phyloP scores from a whole-genome alignment of 2,797 vertebrate genomes.

The Discoglossus pictus region DNA sequence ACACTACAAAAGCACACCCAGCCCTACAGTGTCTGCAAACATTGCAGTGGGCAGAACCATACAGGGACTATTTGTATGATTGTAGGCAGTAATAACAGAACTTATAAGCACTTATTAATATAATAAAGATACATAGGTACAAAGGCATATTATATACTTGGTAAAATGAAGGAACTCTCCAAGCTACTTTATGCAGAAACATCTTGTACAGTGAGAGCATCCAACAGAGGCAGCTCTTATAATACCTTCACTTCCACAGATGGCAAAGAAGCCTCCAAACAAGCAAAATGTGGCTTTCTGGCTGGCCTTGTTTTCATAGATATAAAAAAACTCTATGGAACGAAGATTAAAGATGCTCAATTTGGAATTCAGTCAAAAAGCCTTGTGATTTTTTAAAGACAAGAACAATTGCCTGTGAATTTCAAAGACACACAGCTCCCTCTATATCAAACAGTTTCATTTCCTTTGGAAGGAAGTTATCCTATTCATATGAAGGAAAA shows the following conservation, averaged over 20 bases:
- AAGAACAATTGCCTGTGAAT: constrained; percentile 68
- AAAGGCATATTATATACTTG: no score
- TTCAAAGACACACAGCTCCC: constrained; percentile 66
- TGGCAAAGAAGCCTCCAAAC: constrained; percentile 54
- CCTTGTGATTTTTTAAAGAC: constrained; percentile 56
- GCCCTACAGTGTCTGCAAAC: no score
- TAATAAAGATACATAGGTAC: no score
- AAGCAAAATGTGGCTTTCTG: constrained; percentile 49
- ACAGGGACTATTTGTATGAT: no score
- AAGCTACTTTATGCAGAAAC: no score
- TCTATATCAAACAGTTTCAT: constrained; percentile 61
- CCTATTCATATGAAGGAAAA: constrained; percentile 65
- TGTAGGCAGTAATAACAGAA: no score
- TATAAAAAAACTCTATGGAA: constrained; percentile 48
- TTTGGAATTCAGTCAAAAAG: constrained; percentile 63
- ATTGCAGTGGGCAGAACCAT: no score
- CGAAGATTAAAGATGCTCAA: constrained; percentile 56
- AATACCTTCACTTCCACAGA: constrained; percentile 30
- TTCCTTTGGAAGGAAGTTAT: constrained; percentile 65
- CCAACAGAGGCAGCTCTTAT: background rate
- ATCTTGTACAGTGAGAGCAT: constrained; percentile 9
- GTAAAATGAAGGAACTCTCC: no score
- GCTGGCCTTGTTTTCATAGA: constrained; percentile 54
- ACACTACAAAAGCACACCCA: no score
- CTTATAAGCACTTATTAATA: no score